phyloP scores from a whole-genome alignment of 2,797 vertebrate species.

The Ptychadena robeensis region DNA sequence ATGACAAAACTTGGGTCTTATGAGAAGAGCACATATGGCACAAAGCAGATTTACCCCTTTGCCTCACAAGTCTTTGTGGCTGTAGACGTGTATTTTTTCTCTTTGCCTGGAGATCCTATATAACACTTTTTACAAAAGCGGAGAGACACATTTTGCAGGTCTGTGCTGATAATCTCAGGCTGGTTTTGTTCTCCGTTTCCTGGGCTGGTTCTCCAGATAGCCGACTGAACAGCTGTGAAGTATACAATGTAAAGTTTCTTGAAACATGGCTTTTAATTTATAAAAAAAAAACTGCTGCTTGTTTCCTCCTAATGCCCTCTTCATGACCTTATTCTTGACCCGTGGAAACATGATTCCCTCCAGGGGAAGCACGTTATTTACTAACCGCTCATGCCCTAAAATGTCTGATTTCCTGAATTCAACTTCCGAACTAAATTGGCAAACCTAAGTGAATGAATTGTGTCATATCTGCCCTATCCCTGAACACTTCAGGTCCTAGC shows the following conservation, averaged over 20 bases:
- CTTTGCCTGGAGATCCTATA: background rate
- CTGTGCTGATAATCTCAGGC: background rate
- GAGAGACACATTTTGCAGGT: background rate
- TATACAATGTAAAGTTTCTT: slow-evolving; percentile 19
- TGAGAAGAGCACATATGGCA: no score
- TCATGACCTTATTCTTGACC: slow-evolving; percentile 50
- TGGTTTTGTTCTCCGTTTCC: background rate
- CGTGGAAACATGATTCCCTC: slow-evolving; percentile 49
- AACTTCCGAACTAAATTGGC: slow-evolving; percentile 13
- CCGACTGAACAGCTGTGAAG: background rate
- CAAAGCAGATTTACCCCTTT: no score
- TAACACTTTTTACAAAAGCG: background rate
- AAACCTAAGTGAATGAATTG: slow-evolving; percentile 38
- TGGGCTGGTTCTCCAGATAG: background rate
- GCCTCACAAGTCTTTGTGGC: background rate
- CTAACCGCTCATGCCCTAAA: slow-evolving; percentile 27
- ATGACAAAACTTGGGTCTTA: no score
- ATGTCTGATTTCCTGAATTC: slow-evolving; percentile 45
- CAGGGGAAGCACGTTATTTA: slow-evolving; percentile 47
- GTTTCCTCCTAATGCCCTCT: slow-evolving; percentile 40
- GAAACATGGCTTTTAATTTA: slow-evolving; percentile 27
- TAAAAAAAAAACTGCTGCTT: slow-evolving; percentile 1
- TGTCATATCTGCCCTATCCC: background rate
- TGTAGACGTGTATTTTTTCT: background rate
- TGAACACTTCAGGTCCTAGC: background rate